Percentiles rank a stretch among this genome's conserved stretches.
Evolutionary conservation across 2,888 invertebrate genomes (phyloP).

Genomic region (Cerastis leucographa): DNA sequence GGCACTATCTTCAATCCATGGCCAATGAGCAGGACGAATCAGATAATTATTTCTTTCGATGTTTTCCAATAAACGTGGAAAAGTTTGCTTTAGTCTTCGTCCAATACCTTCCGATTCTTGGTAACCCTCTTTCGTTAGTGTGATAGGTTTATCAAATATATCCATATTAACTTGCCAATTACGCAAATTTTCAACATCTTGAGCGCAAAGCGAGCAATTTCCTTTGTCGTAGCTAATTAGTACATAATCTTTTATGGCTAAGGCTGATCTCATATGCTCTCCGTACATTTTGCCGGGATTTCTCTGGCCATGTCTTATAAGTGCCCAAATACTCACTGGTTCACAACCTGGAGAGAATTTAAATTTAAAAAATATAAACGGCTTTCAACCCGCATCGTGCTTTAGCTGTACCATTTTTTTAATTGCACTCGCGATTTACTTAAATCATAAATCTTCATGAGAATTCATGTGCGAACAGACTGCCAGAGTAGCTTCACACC

Average conservation of each 20-base stretch:
- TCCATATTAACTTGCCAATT: conserved; percentile 75
- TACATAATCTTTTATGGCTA: conserved; percentile 74
- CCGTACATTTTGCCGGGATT: neutral
- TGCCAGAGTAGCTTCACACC: neutral
- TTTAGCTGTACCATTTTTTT: neutral
- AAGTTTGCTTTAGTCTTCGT: conserved; percentile 79
- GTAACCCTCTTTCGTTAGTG: conserved; percentile 84
- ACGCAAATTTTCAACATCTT: conserved; percentile 83
- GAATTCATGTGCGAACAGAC: neutral
- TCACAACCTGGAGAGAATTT: neutral
- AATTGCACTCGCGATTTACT: neutral
- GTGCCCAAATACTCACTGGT: conserved; percentile 3
- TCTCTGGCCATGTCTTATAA: conserved; percentile 1
- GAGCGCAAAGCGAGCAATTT: conserved; percentile 82
- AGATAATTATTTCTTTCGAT: conserved; percentile 86
- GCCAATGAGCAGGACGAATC: conserved; percentile 90
- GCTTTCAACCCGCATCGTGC: neutral
- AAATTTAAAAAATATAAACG: neutral
- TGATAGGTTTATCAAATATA: conserved; percentile 74
- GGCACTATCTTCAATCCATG: conserved; percentile 91
- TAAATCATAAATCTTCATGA: too few species aligned
- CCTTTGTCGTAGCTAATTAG: conserved; percentile 78
- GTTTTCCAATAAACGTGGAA: conserved; percentile 84
- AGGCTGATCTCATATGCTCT: neutral
- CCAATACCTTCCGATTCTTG: conserved; percentile 92